Evolutionary conservation across 2,888 invertebrate genomes (phyloP), one percentile per base, ranked within the genome.

Genomic region (Venusia cambrica): DNA sequence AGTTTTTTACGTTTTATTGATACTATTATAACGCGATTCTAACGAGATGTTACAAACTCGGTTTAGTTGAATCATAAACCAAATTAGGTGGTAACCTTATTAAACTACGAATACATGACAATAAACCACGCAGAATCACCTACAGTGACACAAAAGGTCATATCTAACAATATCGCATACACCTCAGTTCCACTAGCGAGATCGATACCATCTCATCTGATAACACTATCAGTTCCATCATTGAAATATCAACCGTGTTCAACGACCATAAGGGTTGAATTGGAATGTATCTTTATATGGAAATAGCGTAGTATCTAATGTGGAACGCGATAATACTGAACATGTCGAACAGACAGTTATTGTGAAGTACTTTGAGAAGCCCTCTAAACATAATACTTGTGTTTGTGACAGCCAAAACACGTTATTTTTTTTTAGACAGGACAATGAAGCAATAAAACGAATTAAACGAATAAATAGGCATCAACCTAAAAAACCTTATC

Each of bases 191-290:
- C 56, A 48, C 34, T 30, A 38, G 39, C 38, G 47, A 62, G 60
- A 68, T 68, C 62, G 59, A 70, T 69, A 60, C 55, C 53, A 51
- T 57, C 54, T 54, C 53, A 51, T 57, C 54, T 54, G 56, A 62
- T 63, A 67, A 55, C 45, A 26, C 51, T 57, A 63, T 63, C 12
- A 25, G 38, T 24, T 21, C 16, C 5, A 31, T 4, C 8, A 16
- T 7, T 11, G 20, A 15, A 47, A 22, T 29, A 1, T 34, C 11
- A 35, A 16, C 38, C 28, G 9, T 41, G 37, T 5, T 1, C 2
- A 2, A 11, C 5, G 2, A 11, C 8, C 1, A 11, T 32, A 41
- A 38, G 15, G 31, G 22, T 26, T 18, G 26, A 19, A 41, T 26
- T 44, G 4, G 15, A 33, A 17, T 32, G 15, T 18, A 12, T 15